These are phyloP conservation scores for Lota lota DNA, from an alignment of 2,113 vertebrate genomes.

Conservation along the genomic window DNA sequence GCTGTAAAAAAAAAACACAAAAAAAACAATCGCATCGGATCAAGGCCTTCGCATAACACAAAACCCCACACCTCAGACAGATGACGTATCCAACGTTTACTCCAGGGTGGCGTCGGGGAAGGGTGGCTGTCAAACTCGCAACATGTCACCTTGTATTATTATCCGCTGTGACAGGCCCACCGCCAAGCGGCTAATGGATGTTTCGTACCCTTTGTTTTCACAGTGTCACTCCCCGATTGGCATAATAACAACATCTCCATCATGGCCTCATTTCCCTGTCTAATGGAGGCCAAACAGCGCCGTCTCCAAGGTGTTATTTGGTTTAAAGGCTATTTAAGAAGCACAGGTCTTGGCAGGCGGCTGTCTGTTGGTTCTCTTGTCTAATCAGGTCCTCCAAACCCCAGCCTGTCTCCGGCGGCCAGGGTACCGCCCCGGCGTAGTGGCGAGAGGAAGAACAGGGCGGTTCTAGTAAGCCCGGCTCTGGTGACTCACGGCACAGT, in stretches of 20 bases:
- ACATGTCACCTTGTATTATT: constrained; percentile 5
- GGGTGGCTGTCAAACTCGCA: constrained; percentile 28
- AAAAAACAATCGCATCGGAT: constrained; percentile 9
- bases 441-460: constrained; percentile 30
- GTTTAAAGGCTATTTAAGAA: constrained; percentile 37
- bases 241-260: constrained; percentile 47
- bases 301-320: constrained; percentile 23
- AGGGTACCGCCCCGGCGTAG: constrained; percentile 9
- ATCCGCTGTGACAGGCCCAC: constrained; percentile 26
- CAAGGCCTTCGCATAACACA: constrained; percentile 3
- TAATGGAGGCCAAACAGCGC: constrained; percentile 33
- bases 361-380: constrained; percentile 37
- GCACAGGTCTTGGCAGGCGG: constrained; percentile 36
- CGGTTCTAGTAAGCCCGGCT: constrained; percentile 33
- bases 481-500: constrained; percentile 29
- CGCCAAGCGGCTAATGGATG: constrained; percentile 21
- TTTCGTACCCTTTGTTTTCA: constrained; percentile 24
- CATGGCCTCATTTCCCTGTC: constrained; percentile 39
- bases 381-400: constrained; percentile 39
- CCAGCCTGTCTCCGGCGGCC: constrained; percentile 15
- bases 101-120: constrained; percentile 9
- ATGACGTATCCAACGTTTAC: constrained; percentile 9
- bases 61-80: neutral
- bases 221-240: constrained; percentile 21
- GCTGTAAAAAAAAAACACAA: neutral